Percentiles rank a stretch among this genome's conserved stretches.
phyloP scores from a whole-genome alignment of 2,797 vertebrate genomes.

The Bovichtus diacanthus region DNA sequence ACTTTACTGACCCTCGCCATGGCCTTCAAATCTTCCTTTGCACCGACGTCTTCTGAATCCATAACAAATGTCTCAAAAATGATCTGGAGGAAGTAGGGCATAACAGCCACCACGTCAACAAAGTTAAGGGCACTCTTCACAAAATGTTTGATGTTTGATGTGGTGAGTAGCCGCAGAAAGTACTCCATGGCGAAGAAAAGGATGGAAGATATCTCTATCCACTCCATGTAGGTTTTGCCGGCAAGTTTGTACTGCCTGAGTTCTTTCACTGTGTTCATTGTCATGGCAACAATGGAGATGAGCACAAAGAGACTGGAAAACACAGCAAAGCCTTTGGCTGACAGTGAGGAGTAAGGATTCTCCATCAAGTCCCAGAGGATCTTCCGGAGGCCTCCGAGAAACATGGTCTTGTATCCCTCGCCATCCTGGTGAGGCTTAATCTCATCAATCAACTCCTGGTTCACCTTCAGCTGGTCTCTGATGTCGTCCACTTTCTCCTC shows the following conservation, averaged over 20 bases:
- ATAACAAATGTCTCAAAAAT: conserved; percentile 88
- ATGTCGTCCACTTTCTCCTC: conserved; percentile 93
- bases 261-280: conserved; percentile 91
- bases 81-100: conserved; percentile 93
- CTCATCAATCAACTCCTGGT: conserved; percentile 90
- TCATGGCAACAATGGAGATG: conserved; percentile 93
- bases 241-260: conserved; percentile 84
- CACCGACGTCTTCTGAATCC: conserved; percentile 75
- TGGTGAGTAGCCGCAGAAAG: conserved; percentile 88
- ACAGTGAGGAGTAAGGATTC: conserved; percentile 91
- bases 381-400: conserved; percentile 84
- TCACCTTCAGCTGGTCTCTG: conserved; percentile 90
- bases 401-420: conserved; percentile 84
- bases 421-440: conserved; percentile 86
- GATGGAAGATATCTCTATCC: conserved; percentile 89
- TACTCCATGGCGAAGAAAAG: conserved; percentile 93
- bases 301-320: conserved; percentile 92
- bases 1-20: conserved; percentile 92
- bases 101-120: conserved; percentile 91
- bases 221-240: conserved; percentile 90
- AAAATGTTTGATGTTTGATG: conserved; percentile 87
- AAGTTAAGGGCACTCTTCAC: conserved; percentile 90
- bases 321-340: conserved; percentile 91
- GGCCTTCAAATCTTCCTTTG: conserved; percentile 90
- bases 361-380: conserved; percentile 92